phyloP scores from a whole-genome alignment of 1,140 invertebrate genomes.

The Bombus picipes region DNA sequence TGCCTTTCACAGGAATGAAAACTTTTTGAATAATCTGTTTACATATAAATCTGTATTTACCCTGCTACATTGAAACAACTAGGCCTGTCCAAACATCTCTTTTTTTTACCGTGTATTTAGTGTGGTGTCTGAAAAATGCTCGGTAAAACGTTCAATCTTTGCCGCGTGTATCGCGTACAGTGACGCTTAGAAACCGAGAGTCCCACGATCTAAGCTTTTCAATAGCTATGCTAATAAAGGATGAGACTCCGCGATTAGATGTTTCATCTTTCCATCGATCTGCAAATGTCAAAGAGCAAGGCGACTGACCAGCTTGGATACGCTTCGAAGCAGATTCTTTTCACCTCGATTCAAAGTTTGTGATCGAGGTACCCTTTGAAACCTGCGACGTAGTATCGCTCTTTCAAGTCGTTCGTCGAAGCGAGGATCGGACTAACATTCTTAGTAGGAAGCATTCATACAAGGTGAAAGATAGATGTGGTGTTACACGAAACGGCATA shows the following conservation, averaged over 20 bases:
- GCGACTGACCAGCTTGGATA: constrained; percentile 48
- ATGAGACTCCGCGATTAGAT: constrained; percentile 5
- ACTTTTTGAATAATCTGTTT: constrained; percentile 1
- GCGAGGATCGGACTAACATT: constrained; percentile 56
- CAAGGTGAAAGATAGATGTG: neutral
- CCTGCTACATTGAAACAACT: neutral
- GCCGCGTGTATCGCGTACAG: constrained; percentile 65
- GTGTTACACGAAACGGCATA: neutral
- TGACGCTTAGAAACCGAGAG: constrained; percentile 16
- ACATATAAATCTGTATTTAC: neutral
- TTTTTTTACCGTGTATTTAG: neutral
- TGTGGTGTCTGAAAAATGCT: constrained; percentile 18
- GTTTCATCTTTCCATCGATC: constrained; percentile 39
- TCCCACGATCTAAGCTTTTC: constrained; percentile 16
- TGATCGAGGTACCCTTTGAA: constrained; percentile 51
- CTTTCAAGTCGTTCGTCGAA: constrained; percentile 53
- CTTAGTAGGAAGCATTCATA: neutral
- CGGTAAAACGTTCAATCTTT: constrained; percentile 69
- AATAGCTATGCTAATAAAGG: too few species aligned
- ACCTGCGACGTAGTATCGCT: constrained; percentile 53
- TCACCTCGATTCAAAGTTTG: constrained; percentile 44
- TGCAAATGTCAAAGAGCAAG: constrained; percentile 46
- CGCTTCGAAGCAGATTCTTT: constrained; percentile 54
- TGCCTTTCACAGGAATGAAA: neutral
- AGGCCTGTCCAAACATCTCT: neutral